Evolutionary conservation across 2,888 invertebrate species (phyloP), one percentile per base, ranked within the genome.

Genomic region (Zygaena filipendulae): DNA sequence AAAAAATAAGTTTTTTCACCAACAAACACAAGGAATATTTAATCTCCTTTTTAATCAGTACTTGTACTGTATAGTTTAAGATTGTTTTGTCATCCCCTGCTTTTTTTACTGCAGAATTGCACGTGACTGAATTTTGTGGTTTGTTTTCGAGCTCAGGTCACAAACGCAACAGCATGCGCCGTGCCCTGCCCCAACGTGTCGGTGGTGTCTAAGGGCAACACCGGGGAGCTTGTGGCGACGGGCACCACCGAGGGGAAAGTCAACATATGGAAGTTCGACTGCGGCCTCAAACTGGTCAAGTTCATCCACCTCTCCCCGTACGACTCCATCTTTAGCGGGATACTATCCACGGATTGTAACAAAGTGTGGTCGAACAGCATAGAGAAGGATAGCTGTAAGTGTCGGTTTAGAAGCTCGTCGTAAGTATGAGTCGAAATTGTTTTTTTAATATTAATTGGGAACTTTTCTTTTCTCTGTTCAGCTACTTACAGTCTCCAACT

Each of bases 151-250:
- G n/a, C n/a, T n/a, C 33, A 81, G 58, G 86, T 92, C 16, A 90
- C 91, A 22, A 89, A 90, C 59, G 92, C 92, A 7, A 92, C 92
- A 22, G 87, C 87, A 40, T 91, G 92, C 24, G 92, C 92, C 2
- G 68, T 84, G 8, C 68, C 81, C 6, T 82, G 84, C 9, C 63
- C 74, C 2, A 74, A 72, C 29, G 82, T 84, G 4, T 66, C 77
- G 22, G 60, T 85, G 2, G 82, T 85, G n/a, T 85, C 85, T 2
- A 82, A 82, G 35, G 85, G 84, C 38, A 84, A 84, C 46, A 80
- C 81, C 2, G 82, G 83, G 0, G 82, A 84, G 33, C 68, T 83
- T 45, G 60, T 84, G 43, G 81, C 86, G 47, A 71, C 86, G 29
- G 68, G 85, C 27, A 84, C 85, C 6, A 42, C 55, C 1, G 84